phyloP scores from a whole-genome alignment of 1,140 invertebrate genomes.

The Euglossa dilemma region DNA sequence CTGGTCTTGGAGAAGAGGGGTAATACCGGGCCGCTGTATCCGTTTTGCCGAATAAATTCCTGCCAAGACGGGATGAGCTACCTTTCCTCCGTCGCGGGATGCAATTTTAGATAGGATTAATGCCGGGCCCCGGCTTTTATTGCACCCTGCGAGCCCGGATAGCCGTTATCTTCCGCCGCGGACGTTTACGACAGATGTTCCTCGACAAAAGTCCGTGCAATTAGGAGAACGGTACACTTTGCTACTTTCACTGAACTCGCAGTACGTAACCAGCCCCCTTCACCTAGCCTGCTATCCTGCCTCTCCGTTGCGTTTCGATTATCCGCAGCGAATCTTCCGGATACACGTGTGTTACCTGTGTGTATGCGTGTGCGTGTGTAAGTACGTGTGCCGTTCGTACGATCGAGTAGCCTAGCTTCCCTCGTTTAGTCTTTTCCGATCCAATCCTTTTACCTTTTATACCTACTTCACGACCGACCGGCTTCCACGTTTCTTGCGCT shows the following conservation, averaged over 20 bases:
- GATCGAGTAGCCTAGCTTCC: not conserved
- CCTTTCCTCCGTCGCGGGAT: not conserved
- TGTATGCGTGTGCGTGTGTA: not conserved
- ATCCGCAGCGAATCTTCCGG: not conserved
- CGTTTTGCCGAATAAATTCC: not conserved
- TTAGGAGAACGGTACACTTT: constrained; percentile 24
- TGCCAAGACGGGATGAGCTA: not conserved
- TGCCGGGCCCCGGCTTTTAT: not conserved
- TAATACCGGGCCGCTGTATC: not conserved
- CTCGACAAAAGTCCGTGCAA: constrained; percentile 17
- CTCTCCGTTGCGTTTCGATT: not conserved
- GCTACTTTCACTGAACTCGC: constrained; percentile 19
- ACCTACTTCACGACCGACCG: too few species aligned
- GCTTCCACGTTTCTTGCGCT: not conserved
- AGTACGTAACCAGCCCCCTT: not conserved
- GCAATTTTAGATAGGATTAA: constrained; percentile 11
- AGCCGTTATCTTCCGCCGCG: not conserved
- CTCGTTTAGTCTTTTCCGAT: not conserved
- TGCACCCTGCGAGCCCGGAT: not conserved
- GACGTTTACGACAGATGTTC: constrained; percentile 32
- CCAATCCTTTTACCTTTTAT: not conserved
- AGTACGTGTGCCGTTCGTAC: not conserved
- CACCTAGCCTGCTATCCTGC: not conserved
- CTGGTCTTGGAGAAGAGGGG: not conserved
- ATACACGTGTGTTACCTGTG: too few species aligned